These are phyloP conservation scores for Parapristionchus giblindavisi DNA, from an alignment of 2,888 invertebrate genomes.

Conservation along the genomic window DNA sequence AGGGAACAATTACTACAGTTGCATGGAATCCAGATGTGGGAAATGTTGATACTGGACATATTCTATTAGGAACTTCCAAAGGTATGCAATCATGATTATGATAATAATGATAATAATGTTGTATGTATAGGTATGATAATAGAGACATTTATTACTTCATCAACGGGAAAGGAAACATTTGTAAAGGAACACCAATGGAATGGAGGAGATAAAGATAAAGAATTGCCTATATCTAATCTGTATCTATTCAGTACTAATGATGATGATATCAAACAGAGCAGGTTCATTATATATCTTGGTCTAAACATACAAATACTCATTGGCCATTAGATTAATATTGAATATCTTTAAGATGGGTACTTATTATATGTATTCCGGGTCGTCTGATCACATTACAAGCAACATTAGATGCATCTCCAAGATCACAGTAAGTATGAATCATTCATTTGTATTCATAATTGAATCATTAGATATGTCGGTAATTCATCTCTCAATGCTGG, in stretches of 20 bases:
- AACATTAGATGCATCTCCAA: slow-evolving; percentile 28
- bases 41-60: slow-evolving; percentile 62
- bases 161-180: slow-evolving; percentile 48
- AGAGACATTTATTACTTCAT: slow-evolving; percentile 46
- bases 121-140: slow-evolving; percentile 40
- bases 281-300: no score
- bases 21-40: slow-evolving; percentile 65
- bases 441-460: not conserved
- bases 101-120: no score
- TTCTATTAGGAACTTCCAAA: slow-evolving; percentile 62
- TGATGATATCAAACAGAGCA: slow-evolving; percentile 45
- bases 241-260: slow-evolving; percentile 48
- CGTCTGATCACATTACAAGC: slow-evolving; percentile 18
- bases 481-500: slow-evolving; percentile 41
- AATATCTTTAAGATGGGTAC: slow-evolving; percentile 19
- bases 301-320: not conserved
- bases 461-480: slow-evolving; percentile 28
- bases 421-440: slow-evolving; percentile 5
- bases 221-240: slow-evolving; percentile 49
- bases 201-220: slow-evolving; percentile 39
- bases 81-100: slow-evolving; percentile 46
- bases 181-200: slow-evolving; percentile 51
- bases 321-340: not conserved
- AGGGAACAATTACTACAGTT: slow-evolving; percentile 62
- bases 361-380: slow-evolving; percentile 24